Conservation (phyloP, 2,113 vertebrate species). For the Siphamia tubifer region DNA sequence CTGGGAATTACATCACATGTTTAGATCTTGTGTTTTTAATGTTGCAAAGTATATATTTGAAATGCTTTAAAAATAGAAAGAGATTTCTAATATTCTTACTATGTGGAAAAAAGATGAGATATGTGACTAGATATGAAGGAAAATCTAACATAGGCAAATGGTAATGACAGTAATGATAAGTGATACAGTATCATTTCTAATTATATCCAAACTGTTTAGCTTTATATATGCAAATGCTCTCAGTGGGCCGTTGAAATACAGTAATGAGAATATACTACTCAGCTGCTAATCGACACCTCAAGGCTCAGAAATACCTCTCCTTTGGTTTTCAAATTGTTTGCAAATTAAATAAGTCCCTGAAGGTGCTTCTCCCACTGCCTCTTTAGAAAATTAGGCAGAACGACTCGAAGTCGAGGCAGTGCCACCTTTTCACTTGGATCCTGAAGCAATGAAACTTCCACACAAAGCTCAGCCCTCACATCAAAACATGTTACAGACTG, state of each 20-base stretch:
- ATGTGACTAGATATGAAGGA: too few relatives aligned
- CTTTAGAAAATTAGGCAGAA: slow-evolving; percentile 26
- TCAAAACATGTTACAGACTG: slow-evolving; percentile 2
- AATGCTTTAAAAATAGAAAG: too few relatives aligned
- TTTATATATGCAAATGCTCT: slow-evolving; percentile 16
- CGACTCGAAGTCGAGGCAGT: slow-evolving; percentile 7
- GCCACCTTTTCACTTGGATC: not conserved
- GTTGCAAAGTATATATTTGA: too few relatives aligned
- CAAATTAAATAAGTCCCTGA: slow-evolving; percentile 56
- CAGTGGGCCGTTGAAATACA: not conserved
- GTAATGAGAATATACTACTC: slow-evolving; percentile 4
- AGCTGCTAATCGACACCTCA: slow-evolving; percentile 41
- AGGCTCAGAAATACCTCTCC: slow-evolving; percentile 35
- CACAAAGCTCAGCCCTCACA: not conserved
- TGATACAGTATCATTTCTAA: slow-evolving; percentile 6
- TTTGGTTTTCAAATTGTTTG: slow-evolving; percentile 66
- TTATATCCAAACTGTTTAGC: slow-evolving; percentile 15
- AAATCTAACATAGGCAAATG: too few relatives aligned
- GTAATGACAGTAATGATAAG: not conserved
- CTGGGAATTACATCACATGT: too few relatives aligned
- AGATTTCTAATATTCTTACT: too few relatives aligned
- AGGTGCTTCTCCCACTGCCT: slow-evolving; percentile 15
- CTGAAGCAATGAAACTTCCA: not conserved
- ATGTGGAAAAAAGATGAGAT: too few relatives aligned
- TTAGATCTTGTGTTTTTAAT: too few relatives aligned